phyloP scores from a whole-genome alignment of 2,797 vertebrate species.

The Hoplostethus mediterraneus region DNA sequence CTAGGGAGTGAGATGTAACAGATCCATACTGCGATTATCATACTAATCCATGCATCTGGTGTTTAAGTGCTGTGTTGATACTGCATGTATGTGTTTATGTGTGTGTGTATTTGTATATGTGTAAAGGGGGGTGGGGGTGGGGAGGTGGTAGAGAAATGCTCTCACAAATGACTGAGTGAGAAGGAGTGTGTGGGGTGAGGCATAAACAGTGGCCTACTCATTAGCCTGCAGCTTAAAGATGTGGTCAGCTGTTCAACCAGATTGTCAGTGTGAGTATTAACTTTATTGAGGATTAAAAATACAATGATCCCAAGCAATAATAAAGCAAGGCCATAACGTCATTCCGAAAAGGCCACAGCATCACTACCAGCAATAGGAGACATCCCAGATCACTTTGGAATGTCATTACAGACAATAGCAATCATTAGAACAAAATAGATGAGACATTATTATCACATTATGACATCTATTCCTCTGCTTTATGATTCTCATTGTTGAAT shows the following conservation, averaged over 20 bases:
- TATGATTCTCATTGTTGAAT: too few species aligned
- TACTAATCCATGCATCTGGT: slow-evolving; percentile 67
- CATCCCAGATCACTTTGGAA: slow-evolving; percentile 6
- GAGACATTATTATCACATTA: too few species aligned
- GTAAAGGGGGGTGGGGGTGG: neutral
- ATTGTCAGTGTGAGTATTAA: slow-evolving; percentile 45
- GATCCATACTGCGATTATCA: slow-evolving; percentile 70
- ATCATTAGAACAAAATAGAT: slow-evolving; percentile 4
- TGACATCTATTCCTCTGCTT: too few species aligned
- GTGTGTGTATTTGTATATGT: slow-evolving; percentile 1
- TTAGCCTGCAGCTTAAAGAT: slow-evolving; percentile 29
- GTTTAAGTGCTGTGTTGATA: slow-evolving; percentile 59
- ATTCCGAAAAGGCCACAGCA: slow-evolving; percentile 35
- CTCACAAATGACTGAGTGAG: neutral
- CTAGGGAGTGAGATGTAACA: slow-evolving; percentile 36
- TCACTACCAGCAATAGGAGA: slow-evolving; percentile 16
- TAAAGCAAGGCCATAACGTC: slow-evolving; percentile 32
- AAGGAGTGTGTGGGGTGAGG: neutral
- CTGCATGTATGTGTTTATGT: slow-evolving; percentile 30
- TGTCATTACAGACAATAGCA: slow-evolving; percentile 4
- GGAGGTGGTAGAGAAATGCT: slow-evolving; percentile 6
- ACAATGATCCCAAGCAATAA: slow-evolving; percentile 35
- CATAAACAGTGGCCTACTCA: slow-evolving; percentile 17
- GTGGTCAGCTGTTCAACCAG: slow-evolving; percentile 29
- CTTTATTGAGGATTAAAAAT: slow-evolving; percentile 51